These are phyloP conservation scores for Troides helena DNA, from an alignment of 2,888 invertebrate species.

Conservation along the genomic window DNA sequence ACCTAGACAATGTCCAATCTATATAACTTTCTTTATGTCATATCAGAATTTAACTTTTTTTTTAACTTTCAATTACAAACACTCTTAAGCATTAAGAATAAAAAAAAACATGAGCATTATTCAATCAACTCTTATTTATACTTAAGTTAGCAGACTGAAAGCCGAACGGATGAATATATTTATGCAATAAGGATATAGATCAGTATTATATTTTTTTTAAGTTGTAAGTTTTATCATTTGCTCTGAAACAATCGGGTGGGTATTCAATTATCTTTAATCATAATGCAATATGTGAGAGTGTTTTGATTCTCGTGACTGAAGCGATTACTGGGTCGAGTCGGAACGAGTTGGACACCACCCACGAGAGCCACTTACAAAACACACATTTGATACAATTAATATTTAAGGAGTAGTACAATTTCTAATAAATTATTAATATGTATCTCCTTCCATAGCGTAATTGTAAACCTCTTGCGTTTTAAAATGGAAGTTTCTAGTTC, in stretches of 20 bases:
- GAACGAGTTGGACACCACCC: constrained; percentile 40
- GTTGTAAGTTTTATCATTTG: constrained; percentile 29
- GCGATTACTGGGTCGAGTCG: constrained; percentile 45
- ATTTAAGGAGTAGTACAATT: constrained; percentile 24
- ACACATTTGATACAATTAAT: constrained; percentile 28
- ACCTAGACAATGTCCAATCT: too few species aligned
- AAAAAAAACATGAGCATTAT: too few species aligned
- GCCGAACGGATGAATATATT: too few species aligned
- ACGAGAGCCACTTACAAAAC: constrained; percentile 40
- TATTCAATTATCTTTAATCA: constrained; percentile 39
- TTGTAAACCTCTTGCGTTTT: neutral
- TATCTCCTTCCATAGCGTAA: neutral
- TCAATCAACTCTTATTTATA: too few species aligned
- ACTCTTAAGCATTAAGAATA: too few species aligned
- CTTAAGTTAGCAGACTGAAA: too few species aligned
- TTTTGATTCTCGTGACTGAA: constrained; percentile 43
- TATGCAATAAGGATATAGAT: neutral
- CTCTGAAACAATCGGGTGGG: constrained; percentile 34
- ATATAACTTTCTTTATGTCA: too few species aligned
- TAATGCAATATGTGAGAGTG: constrained; percentile 34
- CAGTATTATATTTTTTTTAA: neutral
- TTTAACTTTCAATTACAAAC: too few species aligned
- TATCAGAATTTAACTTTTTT: too few species aligned
- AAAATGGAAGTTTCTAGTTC: neutral
- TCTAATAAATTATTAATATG: neutral